These are phyloP conservation scores for Stomatorhinus ivindoensis DNA, from an alignment of 2,113 vertebrate species.

Conservation along the genomic window DNA sequence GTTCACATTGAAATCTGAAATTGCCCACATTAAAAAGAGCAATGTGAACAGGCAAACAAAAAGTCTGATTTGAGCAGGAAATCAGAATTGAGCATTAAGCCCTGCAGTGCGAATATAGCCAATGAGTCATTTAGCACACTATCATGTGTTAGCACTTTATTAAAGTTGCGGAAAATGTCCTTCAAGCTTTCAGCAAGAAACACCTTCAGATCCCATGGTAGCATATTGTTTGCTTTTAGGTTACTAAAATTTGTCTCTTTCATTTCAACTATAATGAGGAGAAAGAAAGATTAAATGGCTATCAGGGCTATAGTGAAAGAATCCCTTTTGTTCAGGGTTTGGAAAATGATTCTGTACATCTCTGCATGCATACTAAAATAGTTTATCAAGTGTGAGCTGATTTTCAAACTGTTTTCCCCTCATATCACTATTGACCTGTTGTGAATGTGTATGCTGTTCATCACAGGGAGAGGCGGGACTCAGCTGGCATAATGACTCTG, in stretches of 20 bases:
- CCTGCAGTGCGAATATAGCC: not conserved
- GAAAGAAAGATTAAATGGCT: slow-evolving; percentile 2
- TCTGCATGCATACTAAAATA: slow-evolving; percentile 19
- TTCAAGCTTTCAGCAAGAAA: not conserved
- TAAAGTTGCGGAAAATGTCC: not conserved
- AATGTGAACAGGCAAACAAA: too few relatives aligned
- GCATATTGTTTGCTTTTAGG: not conserved
- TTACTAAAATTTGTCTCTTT: not conserved
- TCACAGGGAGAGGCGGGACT: slow-evolving; percentile 7
- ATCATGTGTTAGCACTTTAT: not conserved
- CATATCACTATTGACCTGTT: slow-evolving; percentile 20
- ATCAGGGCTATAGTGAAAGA: not conserved
- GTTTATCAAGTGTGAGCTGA: slow-evolving; percentile 14
- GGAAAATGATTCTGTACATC: slow-evolving; percentile 5
- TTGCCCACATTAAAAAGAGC: too few relatives aligned
- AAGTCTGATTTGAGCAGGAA: too few relatives aligned
- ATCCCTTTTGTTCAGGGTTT: slow-evolving; percentile 6
- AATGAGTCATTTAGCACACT: not conserved
- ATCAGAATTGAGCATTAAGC: too few relatives aligned
- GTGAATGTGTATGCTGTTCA: slow-evolving; percentile 9
- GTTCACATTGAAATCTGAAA: too few relatives aligned
- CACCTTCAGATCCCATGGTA: not conserved
- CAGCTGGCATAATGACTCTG: slow-evolving; percentile 16
- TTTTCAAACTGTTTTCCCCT: slow-evolving; percentile 8
- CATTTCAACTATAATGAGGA: not conserved